Evolutionary conservation across 1,140 invertebrate genomes (phyloP), one percentile per base, ranked within the genome.

Genomic region (Drosophila sulfurigaster): DNA sequence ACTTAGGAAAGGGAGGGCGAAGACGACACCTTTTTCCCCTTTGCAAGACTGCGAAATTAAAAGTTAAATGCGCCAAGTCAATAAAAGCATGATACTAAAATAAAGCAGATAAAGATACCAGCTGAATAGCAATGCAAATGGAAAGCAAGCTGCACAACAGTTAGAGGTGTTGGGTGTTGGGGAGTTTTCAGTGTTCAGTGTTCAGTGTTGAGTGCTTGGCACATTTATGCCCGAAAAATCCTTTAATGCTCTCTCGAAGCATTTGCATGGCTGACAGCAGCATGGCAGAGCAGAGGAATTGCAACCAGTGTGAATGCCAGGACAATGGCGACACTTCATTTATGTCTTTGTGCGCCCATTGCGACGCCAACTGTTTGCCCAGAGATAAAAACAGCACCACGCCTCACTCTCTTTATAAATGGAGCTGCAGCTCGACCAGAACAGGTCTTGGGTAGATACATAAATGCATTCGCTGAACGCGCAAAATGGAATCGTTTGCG

Each of bases 31-130:
- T 56, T 63, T 51, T 41, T 6, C n/a, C 11, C 45, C 49, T 45
- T 69, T 63, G 64, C 52, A 56, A 78, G 58, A 71, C 65, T 68
- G 67, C 62, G 82, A 87, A 87, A 88, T 83, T 82, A 89, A 87
- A 88, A 89, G 83, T 88, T 88, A 89, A 88, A 88, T 78, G 81
- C 70, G 75, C 62, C 78, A 76, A 86, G 82, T 86, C 82, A 86
- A 86, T 86, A 86, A 86, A 87, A 82, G 75, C 73, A 69, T 75
- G 81, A 83, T 83, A 85, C 78, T 75, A 70, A 81, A 75, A 71
- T 65, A 73, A 77, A 73, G 54, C 15, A 32, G 49, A 67, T 73
- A 62, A 74, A 57, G 49, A 65, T 20, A 52, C 48, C 35, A 52
- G 16, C 43, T 56, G 51, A 82, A 82, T 74, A 58, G 62, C 43